A percentile compares a stretch with the other conserved stretches of the same genome.
These are phyloP conservation scores for Lethenteron camtschaticum DNA, from an alignment of 2,113 vertebrate species.

Conservation along the genomic window DNA sequence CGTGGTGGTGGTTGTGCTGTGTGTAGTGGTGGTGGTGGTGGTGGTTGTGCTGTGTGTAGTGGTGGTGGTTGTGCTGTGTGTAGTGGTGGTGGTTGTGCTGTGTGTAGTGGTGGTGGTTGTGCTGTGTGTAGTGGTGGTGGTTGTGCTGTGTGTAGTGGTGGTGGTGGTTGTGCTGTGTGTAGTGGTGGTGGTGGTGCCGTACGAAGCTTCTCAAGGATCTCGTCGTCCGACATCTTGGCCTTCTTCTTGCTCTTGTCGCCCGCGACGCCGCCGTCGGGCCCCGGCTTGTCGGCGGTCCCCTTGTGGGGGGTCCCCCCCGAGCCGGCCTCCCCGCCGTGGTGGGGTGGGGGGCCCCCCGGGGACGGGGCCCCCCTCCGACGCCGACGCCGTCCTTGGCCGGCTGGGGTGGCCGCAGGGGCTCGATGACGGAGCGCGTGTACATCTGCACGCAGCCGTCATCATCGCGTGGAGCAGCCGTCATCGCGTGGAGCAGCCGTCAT, in stretches of 20 bases:
- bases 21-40: no score
- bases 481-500: not conserved
- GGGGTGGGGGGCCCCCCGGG: conserved; percentile 24
- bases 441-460: conserved; percentile 28
- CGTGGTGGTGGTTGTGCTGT: no score
- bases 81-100: no score
- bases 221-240: conserved; percentile 89
- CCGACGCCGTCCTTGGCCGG: conserved; percentile 62
- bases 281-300: conserved; percentile 44
- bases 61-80: no score
- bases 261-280: conserved; percentile 13
- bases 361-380: conserved; percentile 27
- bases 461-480: not conserved
- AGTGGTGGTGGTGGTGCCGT: conserved; percentile 15
- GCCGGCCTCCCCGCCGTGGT: not conserved
- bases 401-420: conserved; percentile 39
- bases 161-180: no score
- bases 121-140: no score
- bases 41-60: no score
- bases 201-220: conserved; percentile 91
- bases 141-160: no score
- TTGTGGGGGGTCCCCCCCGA: conserved; percentile 28
- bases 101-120: no score
- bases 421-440: conserved; percentile 80
- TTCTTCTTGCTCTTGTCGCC: conserved; percentile 28